phyloP scores from a whole-genome alignment of 1,140 invertebrate species.

The Aphis craccivora region DNA sequence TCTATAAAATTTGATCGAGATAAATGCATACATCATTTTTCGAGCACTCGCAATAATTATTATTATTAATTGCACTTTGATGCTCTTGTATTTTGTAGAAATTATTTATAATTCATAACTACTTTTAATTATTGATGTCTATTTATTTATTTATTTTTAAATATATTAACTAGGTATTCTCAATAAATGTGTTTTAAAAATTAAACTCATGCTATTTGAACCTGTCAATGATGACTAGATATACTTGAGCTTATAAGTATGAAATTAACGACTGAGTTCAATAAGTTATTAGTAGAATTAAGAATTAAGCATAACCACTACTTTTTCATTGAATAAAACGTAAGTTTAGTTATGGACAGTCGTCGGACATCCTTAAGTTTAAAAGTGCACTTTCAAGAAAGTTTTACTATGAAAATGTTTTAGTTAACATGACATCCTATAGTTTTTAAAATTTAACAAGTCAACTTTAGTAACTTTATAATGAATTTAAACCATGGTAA shows the following conservation, averaged over 20 bases:
- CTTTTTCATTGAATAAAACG: neutral
- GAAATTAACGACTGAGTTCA: neutral
- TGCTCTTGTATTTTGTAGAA: neutral
- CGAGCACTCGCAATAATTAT: neutral
- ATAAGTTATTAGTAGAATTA: neutral
- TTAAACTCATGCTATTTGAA: neutral
- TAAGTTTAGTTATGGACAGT: neutral
- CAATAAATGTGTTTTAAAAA: neutral
- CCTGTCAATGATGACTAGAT: neutral
- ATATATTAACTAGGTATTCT: neutral
- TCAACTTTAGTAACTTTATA: constrained; percentile 4
- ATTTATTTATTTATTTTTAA: neutral
- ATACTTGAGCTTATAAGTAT: neutral
- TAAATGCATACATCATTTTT: no score
- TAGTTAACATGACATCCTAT: neutral
- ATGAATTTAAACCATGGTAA: constrained; percentile 4
- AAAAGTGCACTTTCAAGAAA: neutral
- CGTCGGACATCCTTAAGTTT: neutral
- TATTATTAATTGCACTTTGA: neutral
- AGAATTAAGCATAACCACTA: neutral
- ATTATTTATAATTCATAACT: neutral
- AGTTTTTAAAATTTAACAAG: constrained; percentile 6
- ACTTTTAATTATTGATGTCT: neutral
- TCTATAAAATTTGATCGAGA: no score
- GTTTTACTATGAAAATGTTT: neutral